Percentiles rank a stretch among this genome's conserved stretches.
Conservation (phyloP, 1,140 invertebrate genomes). For the Cyphomyrmex costatus region DNA sequence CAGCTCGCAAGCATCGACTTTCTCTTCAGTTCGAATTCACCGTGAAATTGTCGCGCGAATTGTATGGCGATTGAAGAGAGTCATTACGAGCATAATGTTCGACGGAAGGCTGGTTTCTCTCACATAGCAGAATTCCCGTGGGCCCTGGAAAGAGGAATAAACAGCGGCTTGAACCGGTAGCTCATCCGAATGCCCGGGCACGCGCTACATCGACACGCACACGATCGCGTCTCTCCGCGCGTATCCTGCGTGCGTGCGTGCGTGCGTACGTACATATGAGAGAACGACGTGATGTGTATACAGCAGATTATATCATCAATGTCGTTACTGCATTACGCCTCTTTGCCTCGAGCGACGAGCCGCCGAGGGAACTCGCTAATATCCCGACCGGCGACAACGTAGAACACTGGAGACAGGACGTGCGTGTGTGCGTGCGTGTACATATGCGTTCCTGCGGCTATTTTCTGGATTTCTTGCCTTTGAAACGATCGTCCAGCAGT, state of each 20-base stretch:
- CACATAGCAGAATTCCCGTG: slow-evolving; percentile 65
- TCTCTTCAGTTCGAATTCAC: neutral
- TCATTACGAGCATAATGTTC: slow-evolving; percentile 20
- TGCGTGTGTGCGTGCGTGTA: neutral
- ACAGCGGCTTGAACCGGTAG: slow-evolving; percentile 69
- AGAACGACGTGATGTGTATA: slow-evolving; percentile 65
- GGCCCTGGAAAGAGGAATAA: slow-evolving; percentile 71
- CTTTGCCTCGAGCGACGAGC: slow-evolving; percentile 65
- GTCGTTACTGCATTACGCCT: slow-evolving; percentile 83
- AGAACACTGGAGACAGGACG: slow-evolving; percentile 44
- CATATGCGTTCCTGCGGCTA: slow-evolving; percentile 26
- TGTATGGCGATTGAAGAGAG: neutral
- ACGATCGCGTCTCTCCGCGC: slow-evolving; percentile 38
- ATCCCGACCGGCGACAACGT: slow-evolving; percentile 68
- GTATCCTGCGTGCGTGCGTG: slow-evolving; percentile 32
- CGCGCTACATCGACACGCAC: slow-evolving; percentile 72
- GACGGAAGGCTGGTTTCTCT: slow-evolving; percentile 70
- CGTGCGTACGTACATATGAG: slow-evolving; percentile 7
- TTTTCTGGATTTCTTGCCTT: slow-evolving; percentile 55
- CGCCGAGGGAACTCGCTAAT: slow-evolving; percentile 72
- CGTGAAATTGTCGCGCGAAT: slow-evolving; percentile 38
- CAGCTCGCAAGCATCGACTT: neutral
- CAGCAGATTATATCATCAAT: slow-evolving; percentile 84
- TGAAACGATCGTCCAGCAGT: neutral
- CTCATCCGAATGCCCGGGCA: slow-evolving; percentile 77